Evolutionary conservation across 2,113 vertebrate species (phyloP).

Genomic region (Eulacestoma nigropectus): DNA sequence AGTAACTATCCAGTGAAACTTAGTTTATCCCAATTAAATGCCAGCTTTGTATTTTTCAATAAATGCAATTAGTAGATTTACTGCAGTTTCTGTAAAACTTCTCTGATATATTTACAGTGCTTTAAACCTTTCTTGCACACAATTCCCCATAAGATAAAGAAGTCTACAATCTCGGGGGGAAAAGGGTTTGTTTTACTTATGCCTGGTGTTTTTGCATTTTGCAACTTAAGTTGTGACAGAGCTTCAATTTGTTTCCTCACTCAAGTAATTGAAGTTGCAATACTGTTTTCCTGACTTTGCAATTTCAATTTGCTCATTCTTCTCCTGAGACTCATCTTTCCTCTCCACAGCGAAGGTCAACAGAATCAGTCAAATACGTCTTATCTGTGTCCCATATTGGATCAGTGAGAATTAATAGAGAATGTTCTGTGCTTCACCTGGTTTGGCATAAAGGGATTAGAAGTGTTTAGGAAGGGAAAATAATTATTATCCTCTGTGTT

Average conservation of each 20-base stretch:
- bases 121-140: not conserved
- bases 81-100: not conserved
- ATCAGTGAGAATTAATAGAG: not conserved
- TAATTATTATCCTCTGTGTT: not conserved
- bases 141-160: not conserved
- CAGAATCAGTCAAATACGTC: slow-evolving; percentile 8
- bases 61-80: not conserved
- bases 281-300: slow-evolving; percentile 51
- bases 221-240: slow-evolving; percentile 52
- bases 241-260: slow-evolving; percentile 27
- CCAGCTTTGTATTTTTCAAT: not conserved
- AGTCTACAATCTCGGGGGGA: accelerated
- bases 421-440: not conserved
- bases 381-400: not conserved
- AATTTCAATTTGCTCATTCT: slow-evolving; percentile 55
- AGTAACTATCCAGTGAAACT: not conserved
- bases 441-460: not conserved
- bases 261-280: slow-evolving; percentile 47
- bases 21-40: not conserved
- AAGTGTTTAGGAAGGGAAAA: not conserved
- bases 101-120: not conserved
- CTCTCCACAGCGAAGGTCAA: slow-evolving; percentile 30
- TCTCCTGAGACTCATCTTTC: slow-evolving; percentile 28
- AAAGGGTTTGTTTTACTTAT: slow-evolving; percentile 40
- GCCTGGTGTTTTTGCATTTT: slow-evolving; percentile 1